Percentiles rank a stretch among this genome's conserved stretches.
Evolutionary conservation across 2,888 invertebrate species (phyloP).

Genomic region (Nymphalis urticae): DNA sequence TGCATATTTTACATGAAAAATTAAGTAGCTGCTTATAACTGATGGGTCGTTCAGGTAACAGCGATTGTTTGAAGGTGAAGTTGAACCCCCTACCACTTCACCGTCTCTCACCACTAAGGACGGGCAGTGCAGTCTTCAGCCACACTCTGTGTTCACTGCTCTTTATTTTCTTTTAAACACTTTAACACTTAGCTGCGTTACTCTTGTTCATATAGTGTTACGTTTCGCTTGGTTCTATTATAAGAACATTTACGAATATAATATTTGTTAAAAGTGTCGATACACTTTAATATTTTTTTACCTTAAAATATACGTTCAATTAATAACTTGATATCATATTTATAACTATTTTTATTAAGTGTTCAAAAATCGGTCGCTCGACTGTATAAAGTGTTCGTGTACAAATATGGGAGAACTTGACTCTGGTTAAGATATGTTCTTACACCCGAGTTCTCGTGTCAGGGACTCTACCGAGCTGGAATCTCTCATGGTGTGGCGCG

Average conservation of each 20-base stretch:
- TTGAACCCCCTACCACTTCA: constrained; percentile 43
- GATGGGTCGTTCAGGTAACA: constrained; percentile 18
- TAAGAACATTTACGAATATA: neutral
- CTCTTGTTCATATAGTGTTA: neutral
- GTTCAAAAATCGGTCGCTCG: constrained; percentile 23
- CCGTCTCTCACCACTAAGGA: constrained; percentile 37
- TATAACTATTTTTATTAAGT: constrained; percentile 32
- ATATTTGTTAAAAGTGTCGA: neutral
- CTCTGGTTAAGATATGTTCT: constrained; percentile 78
- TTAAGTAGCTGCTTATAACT: neutral
- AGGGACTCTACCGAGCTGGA: constrained; percentile 74
- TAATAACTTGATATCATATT: constrained; percentile 3
- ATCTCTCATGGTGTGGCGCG: constrained; percentile 73
- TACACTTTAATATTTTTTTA: constrained; percentile 6
- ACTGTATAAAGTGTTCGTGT: constrained; percentile 46
- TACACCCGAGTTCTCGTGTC: constrained; percentile 74
- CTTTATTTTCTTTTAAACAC: constrained; percentile 35
- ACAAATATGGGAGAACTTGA: constrained; percentile 73
- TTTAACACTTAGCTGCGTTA: constrained; percentile 18
- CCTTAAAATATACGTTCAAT: constrained; percentile 6
- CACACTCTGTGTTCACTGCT: constrained; percentile 39
- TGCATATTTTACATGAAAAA: neutral
- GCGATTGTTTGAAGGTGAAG: constrained; percentile 39
- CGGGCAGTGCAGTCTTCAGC: constrained; percentile 45
- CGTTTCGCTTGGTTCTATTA: neutral